A percentile compares a stretch with the other conserved stretches of the same genome.
Conservation (phyloP, 2,113 vertebrate genomes). For the Mustela nigripes region DNA sequence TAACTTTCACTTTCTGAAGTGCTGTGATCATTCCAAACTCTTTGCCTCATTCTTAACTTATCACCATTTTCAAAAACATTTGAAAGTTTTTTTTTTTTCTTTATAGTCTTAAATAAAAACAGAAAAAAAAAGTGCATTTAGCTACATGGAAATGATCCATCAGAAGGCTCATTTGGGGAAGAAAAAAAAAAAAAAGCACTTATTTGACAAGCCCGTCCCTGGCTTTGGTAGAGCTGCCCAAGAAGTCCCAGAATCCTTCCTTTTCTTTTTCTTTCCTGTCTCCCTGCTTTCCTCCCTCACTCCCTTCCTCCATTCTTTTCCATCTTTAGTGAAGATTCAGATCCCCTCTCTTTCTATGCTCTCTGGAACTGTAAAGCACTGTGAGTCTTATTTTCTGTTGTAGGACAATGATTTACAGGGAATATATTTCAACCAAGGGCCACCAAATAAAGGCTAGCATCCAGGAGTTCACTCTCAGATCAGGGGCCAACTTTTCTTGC, state of each 20-base stretch:
- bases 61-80: conserved; percentile 12
- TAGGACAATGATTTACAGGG: neutral
- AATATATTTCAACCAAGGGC: neutral
- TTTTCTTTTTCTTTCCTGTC: neutral
- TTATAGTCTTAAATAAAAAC: conserved; percentile 42
- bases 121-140: neutral
- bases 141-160: neutral
- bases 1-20: neutral
- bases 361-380: neutral
- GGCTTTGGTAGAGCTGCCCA: neutral
- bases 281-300: too few species aligned
- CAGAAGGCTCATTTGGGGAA: neutral
- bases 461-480: neutral
- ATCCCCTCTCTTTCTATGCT: neutral
- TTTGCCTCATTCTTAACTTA: neutral
- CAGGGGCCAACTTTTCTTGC: neutral
- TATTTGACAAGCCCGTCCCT: neutral
- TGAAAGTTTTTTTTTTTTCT: neutral
- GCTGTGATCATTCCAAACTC: neutral
- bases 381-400: neutral
- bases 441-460: neutral
- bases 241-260: neutral
- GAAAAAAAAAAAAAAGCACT: neutral
- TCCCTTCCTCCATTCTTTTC: neutral
- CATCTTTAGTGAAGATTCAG: neutral